Evolutionary conservation across 2,113 vertebrate species (phyloP).

Genomic region (Dicentrarchus labrax): DNA sequence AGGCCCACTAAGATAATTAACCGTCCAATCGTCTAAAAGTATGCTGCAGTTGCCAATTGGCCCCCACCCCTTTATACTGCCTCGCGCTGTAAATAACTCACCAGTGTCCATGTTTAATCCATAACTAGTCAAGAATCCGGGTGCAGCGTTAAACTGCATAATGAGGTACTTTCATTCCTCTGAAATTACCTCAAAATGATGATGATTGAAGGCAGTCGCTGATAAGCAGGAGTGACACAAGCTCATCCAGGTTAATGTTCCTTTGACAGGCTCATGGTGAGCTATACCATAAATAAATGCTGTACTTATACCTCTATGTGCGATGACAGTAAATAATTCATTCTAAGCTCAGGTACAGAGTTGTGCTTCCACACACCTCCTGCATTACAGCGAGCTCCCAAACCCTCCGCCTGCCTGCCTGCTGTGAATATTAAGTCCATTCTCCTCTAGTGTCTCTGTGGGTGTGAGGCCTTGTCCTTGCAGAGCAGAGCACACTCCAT

Average conservation of each 20-base stretch:
- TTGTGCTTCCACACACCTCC: constrained; percentile 28
- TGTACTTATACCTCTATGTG: background rate
- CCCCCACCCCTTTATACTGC: background rate
- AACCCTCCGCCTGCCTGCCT: constrained; percentile 37
- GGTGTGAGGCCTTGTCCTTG: constrained; percentile 83
- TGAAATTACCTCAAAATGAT: too few relatives aligned
- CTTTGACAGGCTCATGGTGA: constrained; percentile 41
- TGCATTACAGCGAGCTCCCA: constrained; percentile 37
- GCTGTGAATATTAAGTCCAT: constrained; percentile 73
- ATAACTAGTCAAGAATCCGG: background rate
- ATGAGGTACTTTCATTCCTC: background rate
- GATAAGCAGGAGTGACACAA: constrained; percentile 21
- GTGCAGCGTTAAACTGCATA: background rate
- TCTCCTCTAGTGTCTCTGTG: constrained; percentile 62
- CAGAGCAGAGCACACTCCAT: constrained; percentile 72
- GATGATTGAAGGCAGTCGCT: background rate
- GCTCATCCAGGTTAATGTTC: constrained; percentile 29
- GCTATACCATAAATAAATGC: constrained; percentile 27
- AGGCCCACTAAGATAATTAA: constrained; percentile 66
- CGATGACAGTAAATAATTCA: background rate
- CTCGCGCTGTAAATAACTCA: constrained; percentile 23
- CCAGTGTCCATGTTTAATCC: background rate
- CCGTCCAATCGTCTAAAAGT: constrained; percentile 57
- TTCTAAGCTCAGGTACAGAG: constrained; percentile 3
- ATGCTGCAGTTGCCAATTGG: constrained; percentile 34